Conservation (phyloP, 1,140 invertebrate genomes). For the Anoplophora glabripennis region DNA sequence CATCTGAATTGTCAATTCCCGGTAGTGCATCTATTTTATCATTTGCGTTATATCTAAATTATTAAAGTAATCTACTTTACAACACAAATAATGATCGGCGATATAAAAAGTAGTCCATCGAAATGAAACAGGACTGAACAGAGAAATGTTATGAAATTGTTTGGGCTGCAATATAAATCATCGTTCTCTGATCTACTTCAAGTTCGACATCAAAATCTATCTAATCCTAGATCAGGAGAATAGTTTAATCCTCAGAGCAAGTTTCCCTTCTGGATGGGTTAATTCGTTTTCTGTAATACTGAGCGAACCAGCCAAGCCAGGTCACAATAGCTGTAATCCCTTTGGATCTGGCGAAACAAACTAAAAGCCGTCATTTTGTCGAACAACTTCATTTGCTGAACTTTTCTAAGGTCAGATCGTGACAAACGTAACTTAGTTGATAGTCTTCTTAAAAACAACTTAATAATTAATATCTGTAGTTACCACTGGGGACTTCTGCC, state of each 20-base stretch:
- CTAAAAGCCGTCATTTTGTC: constrained; percentile 35
- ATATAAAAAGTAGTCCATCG: too few relatives aligned
- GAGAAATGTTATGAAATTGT: too few relatives aligned
- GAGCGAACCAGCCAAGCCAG: constrained; percentile 19
- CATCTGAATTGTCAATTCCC: too few relatives aligned
- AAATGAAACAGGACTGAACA: too few relatives aligned
- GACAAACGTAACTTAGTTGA: constrained; percentile 7
- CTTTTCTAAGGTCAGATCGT: constrained; percentile 24
- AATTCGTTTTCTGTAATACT: constrained; percentile 37
- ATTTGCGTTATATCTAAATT: too few relatives aligned
- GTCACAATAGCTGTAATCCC: constrained; percentile 37
- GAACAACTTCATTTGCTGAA: constrained; percentile 29
- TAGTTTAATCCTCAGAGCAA: constrained; percentile 37
- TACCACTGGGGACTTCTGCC: background rate
- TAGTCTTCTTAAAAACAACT: constrained; percentile 1
- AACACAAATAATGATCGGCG: too few relatives aligned
- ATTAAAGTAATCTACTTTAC: too few relatives aligned
- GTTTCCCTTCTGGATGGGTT: constrained; percentile 34
- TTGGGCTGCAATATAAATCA: constrained; percentile 13
- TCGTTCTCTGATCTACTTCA: constrained; percentile 28
- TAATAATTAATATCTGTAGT: background rate
- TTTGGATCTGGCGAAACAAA: constrained; percentile 32
- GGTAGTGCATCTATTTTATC: too few relatives aligned
- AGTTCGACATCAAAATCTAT: constrained; percentile 24
- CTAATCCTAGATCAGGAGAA: constrained; percentile 37